A percentile compares a stretch with the other conserved stretches of the same genome.
Evolutionary conservation across 2,797 vertebrate species (phyloP).

Genomic region (Pogonophryne albipinna): DNA sequence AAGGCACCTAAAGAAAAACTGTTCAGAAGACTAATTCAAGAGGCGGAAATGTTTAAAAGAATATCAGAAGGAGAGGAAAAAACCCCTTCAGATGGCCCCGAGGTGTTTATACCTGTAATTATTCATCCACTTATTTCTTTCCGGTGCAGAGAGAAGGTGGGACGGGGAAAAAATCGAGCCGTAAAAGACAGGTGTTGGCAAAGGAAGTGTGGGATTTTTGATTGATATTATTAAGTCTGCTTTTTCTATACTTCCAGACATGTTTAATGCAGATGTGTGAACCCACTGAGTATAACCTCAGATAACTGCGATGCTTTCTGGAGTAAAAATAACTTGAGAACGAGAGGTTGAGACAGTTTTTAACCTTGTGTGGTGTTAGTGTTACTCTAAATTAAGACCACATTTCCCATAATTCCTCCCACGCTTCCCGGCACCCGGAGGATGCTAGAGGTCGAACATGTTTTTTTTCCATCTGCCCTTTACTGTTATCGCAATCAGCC

Average conservation of each 20-base stretch:
- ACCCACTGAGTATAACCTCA: background rate
- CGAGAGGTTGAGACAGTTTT: background rate
- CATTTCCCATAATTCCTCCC: slow-evolving; percentile 66
- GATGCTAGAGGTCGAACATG: slow-evolving; percentile 43
- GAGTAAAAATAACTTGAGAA: background rate
- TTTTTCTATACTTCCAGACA: slow-evolving; percentile 2
- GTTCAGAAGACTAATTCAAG: slow-evolving; percentile 64
- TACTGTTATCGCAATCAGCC: background rate
- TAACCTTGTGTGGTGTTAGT: slow-evolving; percentile 11
- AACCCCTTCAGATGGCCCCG: slow-evolving; percentile 66
- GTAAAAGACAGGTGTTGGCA: slow-evolving; percentile 76
- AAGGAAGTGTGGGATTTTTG: slow-evolving; percentile 63
- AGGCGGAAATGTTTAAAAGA: slow-evolving; percentile 74
- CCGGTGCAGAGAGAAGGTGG: slow-evolving; percentile 51
- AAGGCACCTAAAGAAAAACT: slow-evolving; percentile 70
- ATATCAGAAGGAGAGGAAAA: slow-evolving; percentile 63
- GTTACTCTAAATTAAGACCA: slow-evolving; percentile 50
- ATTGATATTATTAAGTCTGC: slow-evolving; percentile 58
- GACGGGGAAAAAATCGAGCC: slow-evolving; percentile 17
- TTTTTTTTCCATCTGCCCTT: slow-evolving; percentile 4
- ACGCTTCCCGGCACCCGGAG: slow-evolving; percentile 45
- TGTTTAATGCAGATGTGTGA: background rate
- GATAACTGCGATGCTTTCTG: background rate
- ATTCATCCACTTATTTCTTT: slow-evolving; percentile 80
- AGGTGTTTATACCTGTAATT: slow-evolving; percentile 84